phyloP scores from a whole-genome alignment of 2,797 vertebrate species.

The Dipus sagitta region DNA sequence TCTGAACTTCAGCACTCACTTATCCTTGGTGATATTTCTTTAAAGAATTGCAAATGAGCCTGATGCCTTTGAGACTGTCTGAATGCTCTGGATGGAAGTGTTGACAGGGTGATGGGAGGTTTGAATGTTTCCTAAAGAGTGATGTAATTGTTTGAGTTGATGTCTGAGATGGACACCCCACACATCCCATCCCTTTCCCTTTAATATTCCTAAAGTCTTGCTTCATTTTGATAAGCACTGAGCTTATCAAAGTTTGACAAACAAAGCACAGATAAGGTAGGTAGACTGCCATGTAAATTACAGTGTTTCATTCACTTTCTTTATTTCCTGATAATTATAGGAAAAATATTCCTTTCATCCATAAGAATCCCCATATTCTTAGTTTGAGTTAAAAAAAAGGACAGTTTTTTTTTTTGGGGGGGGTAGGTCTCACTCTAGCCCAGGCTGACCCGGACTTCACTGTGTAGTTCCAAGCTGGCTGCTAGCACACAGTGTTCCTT shows the following conservation, averaged over 20 bases:
- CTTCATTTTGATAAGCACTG: background rate
- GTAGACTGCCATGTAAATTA: background rate
- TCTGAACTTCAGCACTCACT: background rate
- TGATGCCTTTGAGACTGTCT: slow-evolving; percentile 10
- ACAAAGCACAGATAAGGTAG: background rate
- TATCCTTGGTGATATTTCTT: background rate
- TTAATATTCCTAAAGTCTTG: background rate
- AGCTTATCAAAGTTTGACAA: slow-evolving; percentile 1
- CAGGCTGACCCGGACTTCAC: too few relatives aligned
- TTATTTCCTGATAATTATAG: background rate
- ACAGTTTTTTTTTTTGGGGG: too few relatives aligned
- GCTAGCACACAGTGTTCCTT: too few relatives aligned
- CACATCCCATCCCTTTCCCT: background rate
- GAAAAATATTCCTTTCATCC: background rate
- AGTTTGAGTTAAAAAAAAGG: too few relatives aligned
- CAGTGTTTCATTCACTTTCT: accelerated
- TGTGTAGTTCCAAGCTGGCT: too few relatives aligned
- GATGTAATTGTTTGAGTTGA: background rate
- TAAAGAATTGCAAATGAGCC: slow-evolving; percentile 44
- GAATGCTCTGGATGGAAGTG: slow-evolving; percentile 38
- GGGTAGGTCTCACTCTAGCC: too few relatives aligned
- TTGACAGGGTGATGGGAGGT: background rate
- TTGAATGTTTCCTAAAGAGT: background rate
- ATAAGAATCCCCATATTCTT: background rate
- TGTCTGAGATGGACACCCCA: background rate